Percentiles rank a stretch among this genome's conserved stretches.
These are phyloP conservation scores for Bovichtus diacanthus DNA, from an alignment of 2,797 vertebrate genomes.

Conservation along the genomic window DNA sequence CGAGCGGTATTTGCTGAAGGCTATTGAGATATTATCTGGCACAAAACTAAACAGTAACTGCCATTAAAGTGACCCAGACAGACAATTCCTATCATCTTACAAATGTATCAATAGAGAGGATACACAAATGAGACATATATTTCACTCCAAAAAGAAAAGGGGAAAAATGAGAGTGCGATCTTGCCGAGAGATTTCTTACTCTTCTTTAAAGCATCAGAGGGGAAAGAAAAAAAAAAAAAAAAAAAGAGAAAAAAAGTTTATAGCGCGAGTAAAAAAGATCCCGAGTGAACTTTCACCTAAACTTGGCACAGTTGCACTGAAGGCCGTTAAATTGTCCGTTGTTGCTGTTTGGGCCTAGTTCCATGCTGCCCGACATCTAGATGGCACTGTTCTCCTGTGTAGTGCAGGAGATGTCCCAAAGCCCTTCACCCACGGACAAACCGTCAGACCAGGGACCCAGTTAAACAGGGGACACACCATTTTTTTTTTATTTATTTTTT, in stretches of 20 bases:
- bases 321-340: conserved; percentile 51
- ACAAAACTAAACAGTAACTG: background rate
- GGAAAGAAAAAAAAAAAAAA: background rate
- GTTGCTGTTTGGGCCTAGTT: conserved; percentile 31
- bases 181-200: conserved; percentile 5
- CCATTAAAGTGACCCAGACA: background rate
- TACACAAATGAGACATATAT: background rate
- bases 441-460: background rate
- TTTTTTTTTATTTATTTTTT: too few species aligned
- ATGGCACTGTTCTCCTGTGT: conserved; percentile 45
- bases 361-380: conserved; percentile 41
- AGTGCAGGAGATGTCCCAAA: conserved; percentile 8
- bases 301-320: conserved; percentile 51
- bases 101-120: background rate
- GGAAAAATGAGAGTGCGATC: background rate
- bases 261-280: conserved; percentile 4
- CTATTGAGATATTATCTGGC: background rate
- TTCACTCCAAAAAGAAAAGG: background rate
- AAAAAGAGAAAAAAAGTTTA: too few species aligned
- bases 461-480: conserved; percentile 9
- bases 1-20: background rate
- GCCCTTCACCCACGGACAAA: conserved; percentile 5
- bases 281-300: conserved; percentile 31
- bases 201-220: conserved; percentile 1
- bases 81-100: background rate